Evolutionary conservation across 2,797 vertebrate species (phyloP).

Genomic region (Phalloptychus januarius): DNA sequence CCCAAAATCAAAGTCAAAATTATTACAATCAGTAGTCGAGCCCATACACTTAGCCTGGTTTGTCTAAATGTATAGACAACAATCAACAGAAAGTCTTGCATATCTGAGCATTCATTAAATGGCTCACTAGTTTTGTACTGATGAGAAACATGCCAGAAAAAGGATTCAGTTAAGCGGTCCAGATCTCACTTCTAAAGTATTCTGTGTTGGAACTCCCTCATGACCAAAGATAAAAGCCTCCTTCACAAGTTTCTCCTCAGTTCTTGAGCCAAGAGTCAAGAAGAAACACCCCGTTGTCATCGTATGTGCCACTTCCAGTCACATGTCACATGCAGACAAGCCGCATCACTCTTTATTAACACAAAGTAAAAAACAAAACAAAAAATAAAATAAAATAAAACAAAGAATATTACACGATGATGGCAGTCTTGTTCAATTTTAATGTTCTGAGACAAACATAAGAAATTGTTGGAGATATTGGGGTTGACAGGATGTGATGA

Average conservation of each 20-base stretch:
- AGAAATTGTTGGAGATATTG: constrained; percentile 21
- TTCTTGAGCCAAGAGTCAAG: constrained; percentile 58
- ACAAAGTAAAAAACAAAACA: constrained; percentile 21
- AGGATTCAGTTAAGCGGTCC: constrained; percentile 43
- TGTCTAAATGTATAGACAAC: constrained; percentile 24
- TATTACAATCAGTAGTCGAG: constrained; percentile 47
- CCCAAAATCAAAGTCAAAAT: constrained; percentile 26
- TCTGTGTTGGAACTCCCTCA: constrained; percentile 37
- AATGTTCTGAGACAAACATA: constrained; percentile 39
- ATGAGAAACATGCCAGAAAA: constrained; percentile 35
- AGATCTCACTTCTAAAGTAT: constrained; percentile 39
- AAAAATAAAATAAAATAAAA: constrained; percentile 15
- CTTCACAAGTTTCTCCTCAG: constrained; percentile 48
- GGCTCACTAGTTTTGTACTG: constrained; percentile 39
- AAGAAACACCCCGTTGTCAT: constrained; percentile 37
- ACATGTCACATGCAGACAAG: constrained; percentile 30
- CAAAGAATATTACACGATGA: constrained; percentile 40
- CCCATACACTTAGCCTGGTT: constrained; percentile 33
- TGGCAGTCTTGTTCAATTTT: constrained; percentile 39
- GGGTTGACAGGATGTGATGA: constrained; percentile 25
- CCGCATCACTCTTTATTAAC: constrained; percentile 25
- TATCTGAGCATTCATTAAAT: constrained; percentile 48
- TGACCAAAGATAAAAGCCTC: constrained; percentile 55
- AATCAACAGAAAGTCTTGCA: constrained; percentile 55
- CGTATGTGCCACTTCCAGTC: constrained; percentile 34